Conservation (phyloP, 2,888 invertebrate genomes). For the Plemyria rubiginata region DNA sequence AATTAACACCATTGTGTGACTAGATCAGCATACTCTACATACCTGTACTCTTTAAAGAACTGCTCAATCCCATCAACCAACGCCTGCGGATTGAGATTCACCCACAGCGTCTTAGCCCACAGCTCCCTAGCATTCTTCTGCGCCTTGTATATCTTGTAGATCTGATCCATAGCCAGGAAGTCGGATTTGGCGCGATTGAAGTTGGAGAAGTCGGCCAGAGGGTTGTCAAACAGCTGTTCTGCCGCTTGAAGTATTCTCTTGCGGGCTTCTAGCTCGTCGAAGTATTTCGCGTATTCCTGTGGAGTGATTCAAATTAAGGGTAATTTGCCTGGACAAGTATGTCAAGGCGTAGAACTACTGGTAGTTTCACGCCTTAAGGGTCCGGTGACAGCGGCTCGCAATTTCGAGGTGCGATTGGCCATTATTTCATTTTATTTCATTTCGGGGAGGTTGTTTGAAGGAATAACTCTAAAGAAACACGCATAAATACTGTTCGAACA, state of each 20-base stretch:
- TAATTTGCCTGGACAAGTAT: too few species aligned
- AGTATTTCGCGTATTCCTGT: slow-evolving; percentile 86
- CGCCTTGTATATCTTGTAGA: slow-evolving; percentile 91
- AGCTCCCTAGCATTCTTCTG: slow-evolving; percentile 91
- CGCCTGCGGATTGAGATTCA: slow-evolving; percentile 92
- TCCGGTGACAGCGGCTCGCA: too few species aligned
- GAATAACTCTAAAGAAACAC: too few species aligned
- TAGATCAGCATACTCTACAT: not conserved
- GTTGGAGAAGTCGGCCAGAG: slow-evolving; percentile 92
- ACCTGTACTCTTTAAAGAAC: slow-evolving; percentile 90
- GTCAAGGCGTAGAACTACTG: too few species aligned
- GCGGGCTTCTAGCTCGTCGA: slow-evolving; percentile 87
- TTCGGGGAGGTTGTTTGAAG: too few species aligned
- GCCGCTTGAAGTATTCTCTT: slow-evolving; percentile 85
- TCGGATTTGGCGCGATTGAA: slow-evolving; percentile 87
- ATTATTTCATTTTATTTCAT: too few species aligned
- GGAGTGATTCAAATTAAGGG: too few species aligned
- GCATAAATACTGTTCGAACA: too few species aligned
- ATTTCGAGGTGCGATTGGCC: too few species aligned
- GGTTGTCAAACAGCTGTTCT: slow-evolving; percentile 94
- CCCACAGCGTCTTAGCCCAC: slow-evolving; percentile 96
- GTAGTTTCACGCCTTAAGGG: too few species aligned
- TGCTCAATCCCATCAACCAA: slow-evolving; percentile 94
- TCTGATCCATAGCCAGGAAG: slow-evolving; percentile 87
- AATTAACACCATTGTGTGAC: too few species aligned